These are phyloP conservation scores for Fregetta grallaria DNA, from an alignment of 2,113 vertebrate species.

Conservation along the genomic window DNA sequence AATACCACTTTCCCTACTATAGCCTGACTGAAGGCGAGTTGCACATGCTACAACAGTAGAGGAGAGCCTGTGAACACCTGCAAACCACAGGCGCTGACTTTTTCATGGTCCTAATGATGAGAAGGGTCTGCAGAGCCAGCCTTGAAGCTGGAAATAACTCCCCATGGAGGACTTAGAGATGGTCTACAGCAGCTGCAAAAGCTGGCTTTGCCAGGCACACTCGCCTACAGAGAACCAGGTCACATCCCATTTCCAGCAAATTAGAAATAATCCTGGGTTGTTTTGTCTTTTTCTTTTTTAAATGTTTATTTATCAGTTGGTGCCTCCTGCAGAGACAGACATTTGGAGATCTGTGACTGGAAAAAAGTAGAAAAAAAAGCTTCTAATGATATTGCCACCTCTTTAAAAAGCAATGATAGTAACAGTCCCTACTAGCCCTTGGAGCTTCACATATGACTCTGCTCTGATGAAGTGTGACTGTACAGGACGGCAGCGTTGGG, in stretches of 20 bases:
- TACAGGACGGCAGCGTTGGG: not conserved
- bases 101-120: not conserved
- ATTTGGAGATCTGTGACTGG: not conserved
- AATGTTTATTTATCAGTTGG: not conserved
- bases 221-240: not conserved
- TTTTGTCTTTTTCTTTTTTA: not conserved
- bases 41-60: not conserved
- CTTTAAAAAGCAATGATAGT: constrained; percentile 21
- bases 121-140: not conserved
- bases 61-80: not conserved
- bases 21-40: not conserved
- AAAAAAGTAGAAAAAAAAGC: not conserved
- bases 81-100: not conserved
- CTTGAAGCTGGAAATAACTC: not conserved
- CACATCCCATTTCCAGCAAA: not conserved
- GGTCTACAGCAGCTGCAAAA: not conserved
- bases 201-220: not conserved
- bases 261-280: not conserved
- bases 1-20: not conserved
- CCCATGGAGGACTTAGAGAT: not conserved
- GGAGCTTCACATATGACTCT: not conserved
- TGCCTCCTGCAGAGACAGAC: not conserved
- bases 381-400: not conserved
- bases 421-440: not conserved
- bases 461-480: not conserved